Base-by-base conservation (phyloP, 2,797 vertebrate genomes). In the Sebastes umbrosus region DNA sequence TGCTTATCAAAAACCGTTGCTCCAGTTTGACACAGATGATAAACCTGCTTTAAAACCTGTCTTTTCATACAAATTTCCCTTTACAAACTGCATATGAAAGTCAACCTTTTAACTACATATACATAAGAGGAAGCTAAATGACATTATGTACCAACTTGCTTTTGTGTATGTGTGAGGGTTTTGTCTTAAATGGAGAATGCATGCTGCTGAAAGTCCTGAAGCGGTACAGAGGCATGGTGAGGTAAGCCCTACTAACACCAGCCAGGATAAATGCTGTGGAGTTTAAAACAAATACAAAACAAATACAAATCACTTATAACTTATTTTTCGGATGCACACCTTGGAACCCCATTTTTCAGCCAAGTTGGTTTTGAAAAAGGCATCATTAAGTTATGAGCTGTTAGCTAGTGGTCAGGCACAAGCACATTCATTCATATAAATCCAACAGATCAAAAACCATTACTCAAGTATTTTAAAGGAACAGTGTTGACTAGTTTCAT, bases 41-140 rank as follows among this genome's bases (percentile, higher is more conserved):
- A 69, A 72, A 63, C 69, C 65, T 73, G 25, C 62, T 80, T 83
- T 75, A 39, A 67, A 79, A 87, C 79, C 73, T 55, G 62, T 75
- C 77, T 71, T 59, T 86, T 78, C 83, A 70, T 89, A 90, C 84
- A 90, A 84, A 88, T 72, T 62, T 80, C 77, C 84, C 76, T 86
- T 85, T 78, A 80, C 75, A 87, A 90, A 89, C 84, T 55, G 80
- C 87, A 73, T 72, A 75, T 71, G 60, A 84, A 86, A 87, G 78
- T 71, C 77, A 73, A 86, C 70, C 70, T 68, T 60, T 68, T 5
- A 63, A 67, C 74, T 74, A 87, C 77, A 76, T 73, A 36, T 82
- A 73, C 83, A 84, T 39, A 39, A 80, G 60, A 77, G 65, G 72
- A 69, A 76, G 75, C 78, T 85, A 83, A 75, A 71, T 39, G 60